A percentile compares a stretch with the other conserved stretches of the same genome.
Conservation (phyloP, 1,140 invertebrate genomes). For the Campoletis sonorensis region DNA sequence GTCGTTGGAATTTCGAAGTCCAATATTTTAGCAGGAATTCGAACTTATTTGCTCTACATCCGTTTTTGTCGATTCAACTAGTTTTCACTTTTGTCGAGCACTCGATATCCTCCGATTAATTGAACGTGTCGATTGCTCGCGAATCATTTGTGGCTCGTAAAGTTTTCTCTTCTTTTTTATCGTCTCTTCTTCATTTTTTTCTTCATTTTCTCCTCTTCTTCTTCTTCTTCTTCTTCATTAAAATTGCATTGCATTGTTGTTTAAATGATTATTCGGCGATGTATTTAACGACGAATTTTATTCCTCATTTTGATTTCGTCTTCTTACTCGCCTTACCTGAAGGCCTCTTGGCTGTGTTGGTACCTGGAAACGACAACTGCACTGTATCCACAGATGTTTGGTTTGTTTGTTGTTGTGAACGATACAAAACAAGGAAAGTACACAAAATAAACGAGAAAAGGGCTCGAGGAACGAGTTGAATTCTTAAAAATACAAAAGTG, state of each 20-base stretch:
- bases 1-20: too few relatives aligned
- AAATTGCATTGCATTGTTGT: conserved; percentile 7
- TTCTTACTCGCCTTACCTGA: conserved; percentile 59
- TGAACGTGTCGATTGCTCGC: neutral
- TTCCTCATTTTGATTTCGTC: conserved; percentile 61
- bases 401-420: conserved; percentile 49
- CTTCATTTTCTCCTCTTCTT: neutral
- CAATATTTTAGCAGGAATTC: too few relatives aligned
- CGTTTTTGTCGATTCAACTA: neutral
- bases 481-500: too few relatives aligned
- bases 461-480: neutral
- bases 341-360: conserved; percentile 52
- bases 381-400: neutral
- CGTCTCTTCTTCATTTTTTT: too few relatives aligned
- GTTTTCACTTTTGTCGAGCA: neutral
- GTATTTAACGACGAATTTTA: conserved; percentile 36
- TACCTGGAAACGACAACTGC: conserved; percentile 60
- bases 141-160: neutral
- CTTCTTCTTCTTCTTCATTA: neutral
- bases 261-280: neutral
- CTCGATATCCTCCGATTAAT: neutral
- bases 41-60: neutral
- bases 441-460: neutral
- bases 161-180: neutral
- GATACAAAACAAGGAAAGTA: neutral